Conservation (phyloP, 2,797 vertebrate genomes). For the Champsocephalus esox region DNA sequence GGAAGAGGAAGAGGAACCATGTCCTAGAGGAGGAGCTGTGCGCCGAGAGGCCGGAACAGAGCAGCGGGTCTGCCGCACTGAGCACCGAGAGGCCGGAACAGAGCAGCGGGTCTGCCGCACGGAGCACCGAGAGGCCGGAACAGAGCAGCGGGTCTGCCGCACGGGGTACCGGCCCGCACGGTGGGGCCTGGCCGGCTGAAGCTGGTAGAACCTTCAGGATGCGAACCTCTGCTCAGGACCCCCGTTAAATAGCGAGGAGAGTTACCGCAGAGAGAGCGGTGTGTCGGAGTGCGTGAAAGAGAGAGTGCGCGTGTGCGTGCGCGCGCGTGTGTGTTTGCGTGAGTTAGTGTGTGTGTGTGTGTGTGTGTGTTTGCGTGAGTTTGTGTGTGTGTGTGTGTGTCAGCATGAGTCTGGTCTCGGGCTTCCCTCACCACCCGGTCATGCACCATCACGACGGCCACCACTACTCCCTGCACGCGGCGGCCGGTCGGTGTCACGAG, state of each 20-base stretch:
- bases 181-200: neutral
- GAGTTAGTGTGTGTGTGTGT: neutral
- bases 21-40: conserved; percentile 37
- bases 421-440: conserved; percentile 96
- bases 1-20: conserved; percentile 25
- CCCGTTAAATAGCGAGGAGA: conserved; percentile 16
- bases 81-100: neutral
- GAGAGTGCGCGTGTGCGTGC: conserved; percentile 6
- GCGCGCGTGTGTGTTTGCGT: neutral
- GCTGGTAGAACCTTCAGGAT: conserved; percentile 30
- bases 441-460: conserved; percentile 94
- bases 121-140: neutral
- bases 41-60: too few relatives aligned
- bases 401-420: conserved; percentile 95
- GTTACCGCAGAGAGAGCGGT: conserved; percentile 3
- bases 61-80: neutral
- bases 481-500: conserved; percentile 93
- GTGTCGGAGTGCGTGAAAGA: neutral
- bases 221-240: conserved; percentile 26
- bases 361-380: neutral
- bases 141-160: neutral
- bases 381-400: conserved; percentile 33
- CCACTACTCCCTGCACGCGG: conserved; percentile 90
- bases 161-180: neutral
- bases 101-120: neutral